Evolutionary conservation across 2,888 invertebrate species (phyloP), one percentile per base, ranked within the genome.

Genomic region (Aporophyla nigra): DNA sequence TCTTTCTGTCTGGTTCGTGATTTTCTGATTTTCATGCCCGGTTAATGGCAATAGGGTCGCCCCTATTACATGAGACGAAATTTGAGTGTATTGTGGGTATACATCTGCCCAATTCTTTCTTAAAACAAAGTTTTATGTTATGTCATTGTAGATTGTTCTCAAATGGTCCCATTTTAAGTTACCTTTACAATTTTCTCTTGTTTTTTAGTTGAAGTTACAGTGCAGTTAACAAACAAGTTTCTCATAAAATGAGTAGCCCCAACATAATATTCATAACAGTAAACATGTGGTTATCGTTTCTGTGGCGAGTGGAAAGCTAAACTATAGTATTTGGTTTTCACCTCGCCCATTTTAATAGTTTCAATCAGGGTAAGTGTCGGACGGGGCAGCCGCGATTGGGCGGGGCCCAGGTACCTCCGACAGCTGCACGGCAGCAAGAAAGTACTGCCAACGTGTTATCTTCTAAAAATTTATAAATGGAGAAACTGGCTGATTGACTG

Each of bases 331-430:
- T 90, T 89, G 80, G 83, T 88, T 90, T 91, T 88, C 90, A 87
- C 87, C 86, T 90, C 80, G 79, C 84, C 88, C 74, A 84, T 85
- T 84, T 88, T 91, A 91, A 91, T 91, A 85, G 89, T 91, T 91
- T 90, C 90, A 91, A 91, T 91, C 89, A 87, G 89, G 82, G 87
- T 84, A 79, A 88, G 85, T 87, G 86, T 85, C 67, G 75, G 71
- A 73, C 78, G 61, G 78, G 82, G 87, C 87, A 78, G 85, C 77
- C 79, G 79, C 85, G 78, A 73, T 83, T 74, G 88, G 88, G 87
- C 87, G 86, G 87, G 74, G 83, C 78, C 78, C 87, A 86, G 88
- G 85, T 91, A 91, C 88, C 84, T 85, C 79, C 65, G 83, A 51
- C 43, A 24, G 2, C 2, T 56, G 90, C 79, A 87, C 72, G 76